Conservation (phyloP, 2,113 vertebrate genomes). For the Nannobrachium achirus region DNA sequence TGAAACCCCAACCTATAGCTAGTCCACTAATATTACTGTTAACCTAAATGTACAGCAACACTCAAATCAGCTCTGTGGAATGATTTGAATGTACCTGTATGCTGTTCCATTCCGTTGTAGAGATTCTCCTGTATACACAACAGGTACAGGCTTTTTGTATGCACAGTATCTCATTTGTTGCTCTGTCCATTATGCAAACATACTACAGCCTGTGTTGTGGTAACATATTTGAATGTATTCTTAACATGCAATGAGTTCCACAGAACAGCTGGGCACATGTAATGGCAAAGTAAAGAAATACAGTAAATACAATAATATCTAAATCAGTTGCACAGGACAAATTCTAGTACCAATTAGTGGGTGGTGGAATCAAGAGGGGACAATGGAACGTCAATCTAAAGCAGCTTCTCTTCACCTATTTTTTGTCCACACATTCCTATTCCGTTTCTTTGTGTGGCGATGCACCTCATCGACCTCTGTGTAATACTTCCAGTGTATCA, state of each 20-base stretch:
- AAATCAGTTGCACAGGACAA: constrained; percentile 41
- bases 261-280: constrained; percentile 18
- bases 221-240: constrained; percentile 20
- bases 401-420: constrained; percentile 32
- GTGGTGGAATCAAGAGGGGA: constrained; percentile 48
- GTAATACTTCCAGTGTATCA: constrained; percentile 64
- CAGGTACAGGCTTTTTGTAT: constrained; percentile 11
- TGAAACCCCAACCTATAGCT: constrained; percentile 42
- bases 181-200: constrained; percentile 23
- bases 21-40: neutral
- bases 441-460: constrained; percentile 26
- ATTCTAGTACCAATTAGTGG: constrained; percentile 30
- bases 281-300: neutral
- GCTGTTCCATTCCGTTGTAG: neutral
- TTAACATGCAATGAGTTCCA: neutral
- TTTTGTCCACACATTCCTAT: constrained; percentile 31
- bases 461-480: constrained; percentile 18
- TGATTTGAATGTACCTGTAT: constrained; percentile 47
- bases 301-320: constrained; percentile 23
- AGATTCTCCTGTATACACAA: constrained; percentile 10
- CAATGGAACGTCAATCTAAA: constrained; percentile 39
- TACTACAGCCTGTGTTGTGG: neutral
- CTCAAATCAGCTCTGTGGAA: neutral
- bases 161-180: constrained; percentile 18
- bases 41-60: constrained; percentile 5